These are phyloP conservation scores for Pangasius larnaudii DNA, from an alignment of 2,797 vertebrate species.

Conservation along the genomic window DNA sequence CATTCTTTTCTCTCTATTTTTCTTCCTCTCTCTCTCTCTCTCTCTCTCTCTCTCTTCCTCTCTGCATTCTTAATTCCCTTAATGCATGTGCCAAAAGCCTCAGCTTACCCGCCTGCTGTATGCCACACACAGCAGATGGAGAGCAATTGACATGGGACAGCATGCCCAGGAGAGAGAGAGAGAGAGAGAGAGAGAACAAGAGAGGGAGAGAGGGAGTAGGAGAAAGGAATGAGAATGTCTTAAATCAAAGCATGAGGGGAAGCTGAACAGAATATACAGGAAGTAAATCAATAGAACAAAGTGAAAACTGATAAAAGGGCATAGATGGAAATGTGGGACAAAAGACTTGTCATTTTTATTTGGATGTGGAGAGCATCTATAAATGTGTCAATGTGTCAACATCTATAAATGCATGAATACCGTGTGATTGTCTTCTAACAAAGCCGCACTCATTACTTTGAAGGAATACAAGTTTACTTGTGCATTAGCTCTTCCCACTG, in stretches of 20 bases:
- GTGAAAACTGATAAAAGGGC: neutral
- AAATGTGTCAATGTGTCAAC: neutral
- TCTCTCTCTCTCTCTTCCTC: neutral
- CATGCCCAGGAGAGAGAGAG: conserved; percentile 36
- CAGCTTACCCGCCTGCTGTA: conserved; percentile 48
- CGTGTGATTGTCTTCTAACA: neutral
- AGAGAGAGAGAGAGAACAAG: conserved; percentile 13
- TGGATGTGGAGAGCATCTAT: neutral
- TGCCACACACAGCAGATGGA: conserved; percentile 54
- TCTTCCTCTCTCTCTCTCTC: neutral
- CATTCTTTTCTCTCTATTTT: conserved; percentile 14
- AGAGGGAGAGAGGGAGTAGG: neutral
- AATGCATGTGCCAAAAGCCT: conserved; percentile 42
- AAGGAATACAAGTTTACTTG: neutral
- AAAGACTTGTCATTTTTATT: neutral
- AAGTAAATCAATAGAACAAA: neutral
- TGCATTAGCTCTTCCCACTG: conserved; percentile 7
- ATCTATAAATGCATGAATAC: neutral
- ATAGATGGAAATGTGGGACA: neutral
- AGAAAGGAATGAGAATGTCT: neutral
- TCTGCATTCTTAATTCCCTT: conserved; percentile 29
- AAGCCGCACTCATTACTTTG: neutral
- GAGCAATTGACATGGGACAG: conserved; percentile 44
- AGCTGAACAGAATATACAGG: neutral
- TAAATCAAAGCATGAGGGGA: neutral